phyloP scores from a whole-genome alignment of 2,797 vertebrate species.

The Muscicapa striata region DNA sequence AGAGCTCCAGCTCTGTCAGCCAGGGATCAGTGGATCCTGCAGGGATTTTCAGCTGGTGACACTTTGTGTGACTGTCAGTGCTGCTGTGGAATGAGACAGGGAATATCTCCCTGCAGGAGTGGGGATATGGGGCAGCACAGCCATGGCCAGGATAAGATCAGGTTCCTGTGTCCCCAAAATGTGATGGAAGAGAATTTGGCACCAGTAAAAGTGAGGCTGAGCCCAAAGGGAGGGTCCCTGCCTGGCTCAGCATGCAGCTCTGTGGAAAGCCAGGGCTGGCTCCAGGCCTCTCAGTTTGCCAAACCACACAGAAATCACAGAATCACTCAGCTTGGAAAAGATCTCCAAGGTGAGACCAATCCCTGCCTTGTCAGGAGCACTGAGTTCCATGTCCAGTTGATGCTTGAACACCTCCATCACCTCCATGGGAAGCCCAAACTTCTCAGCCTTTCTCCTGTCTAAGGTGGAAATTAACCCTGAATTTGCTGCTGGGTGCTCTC shows the following conservation, averaged over 20 bases:
- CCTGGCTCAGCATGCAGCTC: background rate
- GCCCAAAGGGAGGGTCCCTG: background rate
- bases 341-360: fast-evolving
- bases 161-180: background rate
- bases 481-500: background rate
- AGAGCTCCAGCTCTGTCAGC: background rate
- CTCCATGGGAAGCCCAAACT: background rate
- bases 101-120: slow-evolving; percentile 1
- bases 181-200: background rate
- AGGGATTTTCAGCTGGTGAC: background rate
- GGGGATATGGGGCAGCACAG: background rate
- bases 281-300: background rate
- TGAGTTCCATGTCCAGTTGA: fast-evolving
- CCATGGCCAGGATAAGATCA: slow-evolving; percentile 15
- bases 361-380: background rate
- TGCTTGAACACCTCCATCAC: background rate
- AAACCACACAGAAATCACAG: background rate
- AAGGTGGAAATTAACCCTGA: background rate
- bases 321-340: background rate
- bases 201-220: background rate
- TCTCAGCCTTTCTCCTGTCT: background rate
- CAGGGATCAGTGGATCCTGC: background rate
- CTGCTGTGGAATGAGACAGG: background rate
- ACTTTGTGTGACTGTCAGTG: background rate
- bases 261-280: background rate